phyloP scores from a whole-genome alignment of 2,113 vertebrate genomes.

The Arizona elegans region DNA sequence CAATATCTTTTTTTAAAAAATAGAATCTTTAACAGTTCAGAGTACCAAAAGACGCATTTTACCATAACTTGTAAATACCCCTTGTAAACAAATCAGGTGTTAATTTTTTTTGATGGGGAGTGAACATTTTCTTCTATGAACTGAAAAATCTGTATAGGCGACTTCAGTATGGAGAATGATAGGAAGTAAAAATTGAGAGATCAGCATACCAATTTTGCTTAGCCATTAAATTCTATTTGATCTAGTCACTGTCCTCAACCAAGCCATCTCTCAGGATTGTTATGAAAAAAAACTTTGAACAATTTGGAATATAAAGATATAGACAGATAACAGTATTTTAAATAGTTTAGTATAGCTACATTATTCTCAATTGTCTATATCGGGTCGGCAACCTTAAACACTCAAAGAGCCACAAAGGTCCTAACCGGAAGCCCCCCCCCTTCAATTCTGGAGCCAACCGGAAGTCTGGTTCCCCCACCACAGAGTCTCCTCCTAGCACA shows the following conservation, averaged over 20 bases:
- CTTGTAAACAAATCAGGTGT: neutral
- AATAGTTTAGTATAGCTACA: neutral
- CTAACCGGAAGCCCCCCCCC: too few relatives aligned
- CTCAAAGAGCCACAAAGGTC: too few relatives aligned
- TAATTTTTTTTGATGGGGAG: neutral
- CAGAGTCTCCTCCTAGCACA: too few relatives aligned
- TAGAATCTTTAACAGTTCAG: neutral
- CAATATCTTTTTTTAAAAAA: too few relatives aligned
- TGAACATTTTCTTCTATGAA: neutral
- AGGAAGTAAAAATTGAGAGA: neutral
- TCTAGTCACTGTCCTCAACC: neutral
- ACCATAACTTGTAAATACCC: neutral
- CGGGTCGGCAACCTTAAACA: too few relatives aligned
- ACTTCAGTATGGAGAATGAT: neutral
- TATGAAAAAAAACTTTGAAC: neutral
- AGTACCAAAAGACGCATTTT: neutral
- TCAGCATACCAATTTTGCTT: neutral
- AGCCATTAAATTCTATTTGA: neutral
- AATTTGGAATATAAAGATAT: neutral
- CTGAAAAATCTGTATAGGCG: neutral
- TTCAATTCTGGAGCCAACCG: too few relatives aligned
- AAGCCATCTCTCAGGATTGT: neutral
- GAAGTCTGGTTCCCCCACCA: too few relatives aligned
- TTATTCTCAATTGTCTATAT: neutral
- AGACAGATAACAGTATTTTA: neutral